Conservation (phyloP, 92 coral and sea anemone species). For the Phenganax subtilis region DNA sequence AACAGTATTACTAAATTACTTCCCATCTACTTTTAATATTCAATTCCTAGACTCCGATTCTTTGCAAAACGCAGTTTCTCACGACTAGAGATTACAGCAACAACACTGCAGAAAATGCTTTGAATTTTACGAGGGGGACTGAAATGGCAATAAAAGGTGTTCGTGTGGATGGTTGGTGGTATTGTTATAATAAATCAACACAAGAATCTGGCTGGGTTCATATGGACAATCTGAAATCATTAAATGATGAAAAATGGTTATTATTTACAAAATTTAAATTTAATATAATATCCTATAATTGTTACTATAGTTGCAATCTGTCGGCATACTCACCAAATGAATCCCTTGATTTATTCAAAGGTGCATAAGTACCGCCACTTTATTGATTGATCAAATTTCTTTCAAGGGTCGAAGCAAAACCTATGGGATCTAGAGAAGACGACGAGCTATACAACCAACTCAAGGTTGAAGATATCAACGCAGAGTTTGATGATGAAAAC, state of each 20-base stretch:
- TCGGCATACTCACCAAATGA: background rate
- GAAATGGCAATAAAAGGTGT: constrained; percentile 35
- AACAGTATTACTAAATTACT: background rate
- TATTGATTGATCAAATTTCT: background rate
- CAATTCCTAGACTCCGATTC: constrained; percentile 12
- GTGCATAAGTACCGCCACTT: too few relatives aligned
- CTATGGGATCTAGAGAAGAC: constrained; percentile 8
- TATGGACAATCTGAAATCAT: constrained; percentile 19
- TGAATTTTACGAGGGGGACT: constrained; percentile 17
- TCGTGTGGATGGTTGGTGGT: constrained; percentile 35
- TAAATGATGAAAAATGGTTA: constrained; percentile 9
- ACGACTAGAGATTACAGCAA: background rate
- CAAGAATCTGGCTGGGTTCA: constrained; percentile 21
- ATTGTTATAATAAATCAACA: constrained; percentile 12
- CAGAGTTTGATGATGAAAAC: constrained; percentile 18
- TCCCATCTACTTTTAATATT: too few relatives aligned
- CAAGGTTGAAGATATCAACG: background rate
- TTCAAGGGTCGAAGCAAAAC: constrained; percentile 18
- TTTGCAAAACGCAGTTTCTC: constrained; percentile 22
- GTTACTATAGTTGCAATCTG: background rate
- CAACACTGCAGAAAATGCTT: background rate
- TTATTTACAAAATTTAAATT: background rate
- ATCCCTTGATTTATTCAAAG: background rate
- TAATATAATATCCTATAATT: too few relatives aligned
- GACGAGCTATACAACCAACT: background rate